These are phyloP conservation scores for Morphnarchus princeps DNA, from an alignment of 2,113 vertebrate species.

Conservation along the genomic window DNA sequence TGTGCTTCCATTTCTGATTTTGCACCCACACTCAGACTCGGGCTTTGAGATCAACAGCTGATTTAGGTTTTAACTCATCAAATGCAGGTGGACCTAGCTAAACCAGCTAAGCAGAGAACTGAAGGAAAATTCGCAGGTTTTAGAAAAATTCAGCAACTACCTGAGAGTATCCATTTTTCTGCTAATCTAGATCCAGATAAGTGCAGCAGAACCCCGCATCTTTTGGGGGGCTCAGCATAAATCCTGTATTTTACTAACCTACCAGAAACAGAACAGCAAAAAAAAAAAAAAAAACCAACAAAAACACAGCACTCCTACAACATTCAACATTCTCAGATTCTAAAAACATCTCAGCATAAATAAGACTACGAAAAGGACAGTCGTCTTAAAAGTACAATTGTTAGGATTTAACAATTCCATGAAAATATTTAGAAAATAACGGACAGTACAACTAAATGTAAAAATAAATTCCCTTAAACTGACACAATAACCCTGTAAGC, in stretches of 20 bases:
- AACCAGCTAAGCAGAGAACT: background rate
- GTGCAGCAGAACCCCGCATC: background rate
- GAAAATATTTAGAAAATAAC: background rate
- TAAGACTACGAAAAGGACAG: background rate
- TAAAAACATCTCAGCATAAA: background rate
- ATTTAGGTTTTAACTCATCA: fast-evolving
- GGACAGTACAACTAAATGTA: background rate
- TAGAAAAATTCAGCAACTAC: background rate
- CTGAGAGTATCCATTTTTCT: background rate
- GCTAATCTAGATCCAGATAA: background rate
- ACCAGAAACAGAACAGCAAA: background rate
- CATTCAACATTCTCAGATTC: background rate
- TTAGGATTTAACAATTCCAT: background rate
- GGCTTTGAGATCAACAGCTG: background rate
- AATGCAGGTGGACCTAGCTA: background rate
- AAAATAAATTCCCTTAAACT: background rate
- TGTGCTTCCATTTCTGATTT: fast-evolving
- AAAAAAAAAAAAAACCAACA: too few species aligned
- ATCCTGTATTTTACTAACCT: background rate
- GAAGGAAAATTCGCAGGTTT: background rate
- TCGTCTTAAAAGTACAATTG: background rate
- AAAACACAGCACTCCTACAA: background rate
- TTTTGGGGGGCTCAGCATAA: background rate
- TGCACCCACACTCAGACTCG: background rate
- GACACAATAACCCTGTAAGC: background rate